Conservation (phyloP, 2,888 invertebrate species). For the Drosophila histrio region DNA sequence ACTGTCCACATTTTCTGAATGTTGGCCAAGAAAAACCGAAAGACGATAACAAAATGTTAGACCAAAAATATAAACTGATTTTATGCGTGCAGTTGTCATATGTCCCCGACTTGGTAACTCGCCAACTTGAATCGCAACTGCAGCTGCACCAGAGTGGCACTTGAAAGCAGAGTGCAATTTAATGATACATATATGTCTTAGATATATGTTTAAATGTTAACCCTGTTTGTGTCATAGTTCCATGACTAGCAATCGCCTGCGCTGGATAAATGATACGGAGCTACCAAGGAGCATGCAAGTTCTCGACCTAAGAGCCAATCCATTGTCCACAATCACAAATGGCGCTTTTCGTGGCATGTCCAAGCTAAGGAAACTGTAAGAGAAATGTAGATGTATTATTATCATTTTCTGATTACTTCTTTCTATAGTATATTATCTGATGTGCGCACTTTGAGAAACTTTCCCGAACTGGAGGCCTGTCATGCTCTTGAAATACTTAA, state of each 20-base stretch:
- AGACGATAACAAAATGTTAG: constrained; percentile 52
- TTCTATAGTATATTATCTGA: constrained; percentile 91
- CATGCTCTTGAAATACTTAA: constrained; percentile 91
- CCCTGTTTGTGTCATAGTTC: constrained; percentile 85
- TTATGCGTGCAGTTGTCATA: constrained; percentile 58
- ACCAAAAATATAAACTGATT: constrained; percentile 48
- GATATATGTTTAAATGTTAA: constrained; percentile 3
- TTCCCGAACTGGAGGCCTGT: constrained; percentile 94
- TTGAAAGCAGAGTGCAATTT: constrained; percentile 53
- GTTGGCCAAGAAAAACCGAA: constrained; percentile 64
- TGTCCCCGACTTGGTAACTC: constrained; percentile 46
- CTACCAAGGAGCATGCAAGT: constrained; percentile 89
- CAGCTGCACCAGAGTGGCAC: constrained; percentile 66
- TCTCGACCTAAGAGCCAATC: constrained; percentile 93
- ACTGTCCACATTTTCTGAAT: constrained; percentile 27
- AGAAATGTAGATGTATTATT: neutral
- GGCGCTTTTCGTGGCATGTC: constrained; percentile 91
- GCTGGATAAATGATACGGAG: constrained; percentile 89
- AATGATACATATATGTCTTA: constrained; percentile 10
- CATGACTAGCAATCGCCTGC: constrained; percentile 92
- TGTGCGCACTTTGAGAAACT: constrained; percentile 90
- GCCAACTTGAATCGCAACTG: constrained; percentile 67
- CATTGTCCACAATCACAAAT: constrained; percentile 88
- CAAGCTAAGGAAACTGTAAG: constrained; percentile 92
- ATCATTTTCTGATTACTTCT: neutral